phyloP scores from a whole-genome alignment of 2,113 vertebrate genomes.

The Odobenus rosmarus region DNA sequence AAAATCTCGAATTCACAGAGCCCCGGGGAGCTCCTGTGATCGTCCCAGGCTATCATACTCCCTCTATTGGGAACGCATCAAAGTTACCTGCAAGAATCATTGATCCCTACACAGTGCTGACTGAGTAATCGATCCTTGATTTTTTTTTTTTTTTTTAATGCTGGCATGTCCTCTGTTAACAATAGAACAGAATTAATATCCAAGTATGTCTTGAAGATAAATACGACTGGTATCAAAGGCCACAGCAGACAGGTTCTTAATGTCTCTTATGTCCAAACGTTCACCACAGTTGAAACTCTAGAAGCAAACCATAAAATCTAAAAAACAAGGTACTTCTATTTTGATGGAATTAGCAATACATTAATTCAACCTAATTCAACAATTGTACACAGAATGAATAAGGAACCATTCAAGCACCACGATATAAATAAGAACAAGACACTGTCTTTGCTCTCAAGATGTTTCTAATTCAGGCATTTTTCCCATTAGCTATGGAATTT shows the following conservation, averaged over 20 bases:
- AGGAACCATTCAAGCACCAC: not conserved
- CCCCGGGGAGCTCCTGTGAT: not conserved
- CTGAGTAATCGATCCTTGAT: not conserved
- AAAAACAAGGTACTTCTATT: not conserved
- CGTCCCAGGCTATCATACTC: not conserved
- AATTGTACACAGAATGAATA: not conserved
- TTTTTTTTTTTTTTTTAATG: not conserved
- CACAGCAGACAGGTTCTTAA: not conserved
- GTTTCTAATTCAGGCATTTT: not conserved
- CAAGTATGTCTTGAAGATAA: not conserved
- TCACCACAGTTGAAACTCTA: not conserved
- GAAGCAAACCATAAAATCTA: not conserved
- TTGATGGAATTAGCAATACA: not conserved
- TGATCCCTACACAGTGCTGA: not conserved
- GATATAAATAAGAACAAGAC: not conserved
- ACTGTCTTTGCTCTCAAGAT: not conserved
- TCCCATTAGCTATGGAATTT: not conserved
- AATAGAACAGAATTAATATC: not conserved
- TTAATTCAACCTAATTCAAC: not conserved
- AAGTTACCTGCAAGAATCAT: not conserved
- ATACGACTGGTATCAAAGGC: not conserved
- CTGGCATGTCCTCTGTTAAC: not conserved
- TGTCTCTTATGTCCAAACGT: not conserved
- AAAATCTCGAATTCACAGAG: constrained; percentile 1
- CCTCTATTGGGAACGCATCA: not conserved